A percentile compares a stretch with the other conserved stretches of the same genome.
Conservation (phyloP, 2,797 vertebrate genomes). For the Anabas testudineus region DNA sequence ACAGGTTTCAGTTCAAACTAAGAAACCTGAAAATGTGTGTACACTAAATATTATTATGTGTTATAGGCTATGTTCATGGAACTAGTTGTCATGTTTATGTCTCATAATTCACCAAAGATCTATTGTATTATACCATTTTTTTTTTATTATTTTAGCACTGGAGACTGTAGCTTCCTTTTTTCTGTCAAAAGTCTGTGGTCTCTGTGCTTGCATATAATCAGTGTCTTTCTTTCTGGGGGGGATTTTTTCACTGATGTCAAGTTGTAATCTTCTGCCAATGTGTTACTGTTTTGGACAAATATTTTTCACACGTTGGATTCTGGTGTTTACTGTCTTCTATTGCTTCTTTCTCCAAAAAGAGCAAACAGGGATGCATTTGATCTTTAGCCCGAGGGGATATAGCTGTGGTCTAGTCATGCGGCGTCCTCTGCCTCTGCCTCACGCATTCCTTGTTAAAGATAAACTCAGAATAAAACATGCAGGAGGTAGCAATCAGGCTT, state of each 20-base stretch:
- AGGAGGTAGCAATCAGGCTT: constrained; percentile 29
- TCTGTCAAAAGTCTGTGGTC: constrained; percentile 3
- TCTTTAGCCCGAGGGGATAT: constrained; percentile 21
- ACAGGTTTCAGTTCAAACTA: constrained; percentile 17
- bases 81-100: too few species aligned
- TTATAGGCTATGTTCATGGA: too few species aligned
- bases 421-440: constrained; percentile 28
- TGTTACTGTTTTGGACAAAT: constrained; percentile 30
- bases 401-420: constrained; percentile 8
- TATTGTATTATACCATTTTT: constrained; percentile 41
- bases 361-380: constrained; percentile 41
- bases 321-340: constrained; percentile 14
- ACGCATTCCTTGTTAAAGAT: constrained; percentile 23
- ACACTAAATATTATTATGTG: constrained; percentile 45
- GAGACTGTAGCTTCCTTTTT: constrained; percentile 13
- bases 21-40: constrained; percentile 13
- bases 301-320: constrained; percentile 19
- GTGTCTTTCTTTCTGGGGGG: constrained; percentile 19
- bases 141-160: constrained; percentile 1
- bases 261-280: constrained; percentile 21
- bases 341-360: constrained; percentile 24
- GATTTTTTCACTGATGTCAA: constrained; percentile 26
- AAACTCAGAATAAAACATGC: constrained; percentile 28
- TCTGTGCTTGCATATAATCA: constrained; percentile 16
- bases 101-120: constrained; percentile 40